Evolutionary conservation across 37 sponge, comb jelly and placozoan genomes (phyloP).

Genomic region (Amphimedon queenslandica): DNA sequence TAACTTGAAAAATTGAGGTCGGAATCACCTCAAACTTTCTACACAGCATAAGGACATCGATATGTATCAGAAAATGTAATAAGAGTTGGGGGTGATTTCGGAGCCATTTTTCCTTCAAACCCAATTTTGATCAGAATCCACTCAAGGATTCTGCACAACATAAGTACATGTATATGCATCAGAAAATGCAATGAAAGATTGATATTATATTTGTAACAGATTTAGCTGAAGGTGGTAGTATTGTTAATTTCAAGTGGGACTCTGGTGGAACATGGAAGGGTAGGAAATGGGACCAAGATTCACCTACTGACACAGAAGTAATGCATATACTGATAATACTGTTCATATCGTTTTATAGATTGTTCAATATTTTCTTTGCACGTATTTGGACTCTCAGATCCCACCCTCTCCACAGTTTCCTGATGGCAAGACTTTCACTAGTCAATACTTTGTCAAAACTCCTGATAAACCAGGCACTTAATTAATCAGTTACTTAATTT

Average conservation of each 20-base stretch:
- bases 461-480: constrained; percentile 70
- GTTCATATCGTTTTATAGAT: constrained; percentile 38
- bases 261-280: constrained; percentile 77
- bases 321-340: no score
- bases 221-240: constrained; percentile 62
- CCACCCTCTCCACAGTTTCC: constrained; percentile 75
- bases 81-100: no score
- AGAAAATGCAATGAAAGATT: background rate
- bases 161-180: background rate
- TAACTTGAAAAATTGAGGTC: no score
- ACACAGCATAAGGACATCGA: no score
- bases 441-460: constrained; percentile 64
- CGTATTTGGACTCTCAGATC: constrained; percentile 82
- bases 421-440: constrained; percentile 75
- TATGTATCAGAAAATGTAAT: no score
- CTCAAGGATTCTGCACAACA: no score
- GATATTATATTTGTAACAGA: constrained; percentile 29
- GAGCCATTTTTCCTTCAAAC: no score
- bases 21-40: no score
- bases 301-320: constrained; percentile 88
- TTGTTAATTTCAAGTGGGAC: constrained; percentile 76
- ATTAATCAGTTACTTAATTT: background rate
- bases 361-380: constrained; percentile 68
- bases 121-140: no score
- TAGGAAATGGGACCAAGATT: constrained; percentile 71